Conservation (phyloP, 1,140 invertebrate genomes). For the Phenacoccus solenopsis region DNA sequence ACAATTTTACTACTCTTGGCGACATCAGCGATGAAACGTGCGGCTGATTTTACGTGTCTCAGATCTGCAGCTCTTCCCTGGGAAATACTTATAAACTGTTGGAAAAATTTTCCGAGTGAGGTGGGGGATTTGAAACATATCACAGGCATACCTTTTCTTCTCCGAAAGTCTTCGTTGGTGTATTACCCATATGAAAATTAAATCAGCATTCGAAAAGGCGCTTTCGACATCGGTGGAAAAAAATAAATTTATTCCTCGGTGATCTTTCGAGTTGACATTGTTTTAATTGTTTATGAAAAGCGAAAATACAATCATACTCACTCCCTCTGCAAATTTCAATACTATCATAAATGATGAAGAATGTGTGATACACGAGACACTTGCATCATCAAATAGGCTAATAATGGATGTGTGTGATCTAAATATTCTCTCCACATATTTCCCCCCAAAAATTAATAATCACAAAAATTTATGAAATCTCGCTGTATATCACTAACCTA, state of each 20-base stretch:
- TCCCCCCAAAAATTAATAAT: too few relatives aligned
- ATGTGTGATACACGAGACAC: too few relatives aligned
- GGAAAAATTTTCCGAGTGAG: not conserved
- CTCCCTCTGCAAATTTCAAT: too few relatives aligned
- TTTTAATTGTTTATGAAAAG: too few relatives aligned
- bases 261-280: conserved; percentile 81
- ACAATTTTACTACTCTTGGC: conserved; percentile 89
- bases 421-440: too few relatives aligned
- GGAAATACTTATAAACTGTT: not conserved
- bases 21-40: conserved; percentile 85
- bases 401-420: too few relatives aligned
- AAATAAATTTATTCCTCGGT: conserved; percentile 81
- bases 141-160: conserved; percentile 71
- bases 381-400: too few relatives aligned
- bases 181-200: conserved; percentile 99
- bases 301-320: too few relatives aligned
- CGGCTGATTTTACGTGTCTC: conserved; percentile 92
- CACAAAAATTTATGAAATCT: too few relatives aligned
- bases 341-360: too few relatives aligned
- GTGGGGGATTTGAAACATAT: too few relatives aligned
- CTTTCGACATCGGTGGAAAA: conserved; percentile 86
- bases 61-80: conserved; percentile 91
- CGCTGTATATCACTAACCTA: too few relatives aligned
- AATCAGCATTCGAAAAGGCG: conserved; percentile 82
- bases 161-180: conserved; percentile 97